Evolutionary conservation across 2,113 vertebrate species (phyloP), one percentile per base, ranked within the genome.

Genomic region (Terrapene triunguis): DNA sequence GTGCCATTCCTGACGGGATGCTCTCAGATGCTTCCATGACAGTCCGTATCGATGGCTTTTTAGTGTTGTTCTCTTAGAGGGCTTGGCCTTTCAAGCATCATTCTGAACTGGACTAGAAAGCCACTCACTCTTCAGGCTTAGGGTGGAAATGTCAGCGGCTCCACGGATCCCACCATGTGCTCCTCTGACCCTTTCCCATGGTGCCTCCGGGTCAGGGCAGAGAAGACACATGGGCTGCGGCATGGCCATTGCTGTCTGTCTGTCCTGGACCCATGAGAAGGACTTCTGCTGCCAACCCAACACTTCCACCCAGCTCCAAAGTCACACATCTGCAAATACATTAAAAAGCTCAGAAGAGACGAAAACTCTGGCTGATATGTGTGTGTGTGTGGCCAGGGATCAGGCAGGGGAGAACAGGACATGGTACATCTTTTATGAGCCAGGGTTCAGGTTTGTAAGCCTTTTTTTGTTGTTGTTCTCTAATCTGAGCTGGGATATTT

Each of bases 401-500:
- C 0, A 2, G 91, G 53, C 82, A 85, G 80, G 32, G 6, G 25
- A 89, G 82, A 85, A 76, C n/a, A 81, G 59, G 95, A 55, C 48
- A 35, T 95, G 94, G 95, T 89, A 62, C 16, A 24, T 89, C 93
- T 98, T 94, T 97, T n/a, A 95, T 94, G 89, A 87, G 85, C 94
- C 96, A 89, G 55, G 44, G 88, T 96, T 97, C 96, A 91, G 89
- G 86, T 78, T 95, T 85, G 92, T 92, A 95, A 98, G 94, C 82
- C 85, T 96, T 94, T 96, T 81, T 92, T 38, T 72, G 53, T 54
- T 53, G 51, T 51, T 97, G 95, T 98, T 97, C 90, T 86, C 80
- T 98, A 98, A 98, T 98, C 96, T 97, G 95, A 95, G 92, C 76
- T 92, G 96, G 82, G 89, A 93, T 97, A 96, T 95, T 96, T 97